Evolutionary conservation across 2,113 vertebrate species (phyloP), one percentile per base, ranked within the genome.

Genomic region (Glaucomys volans): DNA sequence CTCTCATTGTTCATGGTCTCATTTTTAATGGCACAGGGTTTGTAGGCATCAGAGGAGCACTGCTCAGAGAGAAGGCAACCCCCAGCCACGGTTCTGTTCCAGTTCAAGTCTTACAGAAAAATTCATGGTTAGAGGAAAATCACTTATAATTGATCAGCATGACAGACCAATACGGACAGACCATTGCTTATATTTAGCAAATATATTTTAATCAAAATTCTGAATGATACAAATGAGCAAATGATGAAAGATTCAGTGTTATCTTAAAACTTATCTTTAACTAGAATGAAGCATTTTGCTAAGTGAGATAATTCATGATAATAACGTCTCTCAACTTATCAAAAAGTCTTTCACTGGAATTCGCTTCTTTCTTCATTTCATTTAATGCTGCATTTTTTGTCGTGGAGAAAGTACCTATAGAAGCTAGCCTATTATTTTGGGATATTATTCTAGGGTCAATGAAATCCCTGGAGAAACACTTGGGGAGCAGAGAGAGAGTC

Each of bases 301-400:
- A 94, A 74, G 20, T 84, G 35, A 90, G 64, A 30, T 28, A 3
- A 79, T 74, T 52, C 37, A 91, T 83, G 16, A 84, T 18, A 84
- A 59, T 87, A 93, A 80, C 17, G 62, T 57, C 66, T 91, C 40
- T 74, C 40, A 87, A 80, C 8, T 90, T 91, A 83, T 44, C n/a
- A 59, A 87, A 97, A 67, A 57, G 9, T 1, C 32, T 54, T 80
- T 76, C 10, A 79, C 16, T 74, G 8, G 79, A 80, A 8, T 84
- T 95, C 17, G 35, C 40, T 62, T 96, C 26, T 74, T 14, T 72
- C 37, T 82, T 97, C 12, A 67, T 87, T 93, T 94, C 37, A 90
- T 64, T 37, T 89, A 69, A 80, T 92, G 14, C 42, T 74, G 14
- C 30, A 69, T 85, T 52, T 79, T 82, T 86, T 87, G n/a, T 74